A percentile compares a stretch with the other conserved stretches of the same genome.
phyloP scores from a whole-genome alignment of 2,888 invertebrate species.

The Dysmachus trigonus region DNA sequence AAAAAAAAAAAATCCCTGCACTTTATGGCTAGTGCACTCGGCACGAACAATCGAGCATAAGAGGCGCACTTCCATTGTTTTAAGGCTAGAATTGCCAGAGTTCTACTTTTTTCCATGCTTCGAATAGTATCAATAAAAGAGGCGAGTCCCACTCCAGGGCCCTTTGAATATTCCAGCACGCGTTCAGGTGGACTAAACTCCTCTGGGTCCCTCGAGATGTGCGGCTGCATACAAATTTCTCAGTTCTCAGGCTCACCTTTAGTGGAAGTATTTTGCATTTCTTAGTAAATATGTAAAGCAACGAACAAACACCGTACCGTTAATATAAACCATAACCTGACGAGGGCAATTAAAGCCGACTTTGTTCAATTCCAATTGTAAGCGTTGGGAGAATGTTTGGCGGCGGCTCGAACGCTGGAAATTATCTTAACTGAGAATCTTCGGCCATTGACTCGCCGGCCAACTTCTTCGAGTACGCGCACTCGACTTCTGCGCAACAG shows the following conservation, averaged over 20 bases:
- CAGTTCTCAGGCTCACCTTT: not conserved
- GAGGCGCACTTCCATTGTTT: not conserved
- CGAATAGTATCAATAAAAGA: not conserved
- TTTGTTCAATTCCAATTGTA: not conserved
- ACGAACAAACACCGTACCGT: not conserved
- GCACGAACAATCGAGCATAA: not conserved
- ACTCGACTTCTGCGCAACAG: slow-evolving; percentile 14
- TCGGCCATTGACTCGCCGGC: slow-evolving; percentile 23
- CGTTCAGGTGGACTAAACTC: not conserved
- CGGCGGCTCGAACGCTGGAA: not conserved
- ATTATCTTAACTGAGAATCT: slow-evolving; percentile 4
- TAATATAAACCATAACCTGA: slow-evolving; percentile 18
- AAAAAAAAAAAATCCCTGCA: not conserved
- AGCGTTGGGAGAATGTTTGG: not conserved
- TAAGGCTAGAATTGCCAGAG: not conserved
- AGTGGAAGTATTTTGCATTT: not conserved
- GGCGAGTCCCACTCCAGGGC: not conserved
- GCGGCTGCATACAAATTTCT: not conserved
- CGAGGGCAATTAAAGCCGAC: not conserved
- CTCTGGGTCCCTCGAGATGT: not conserved
- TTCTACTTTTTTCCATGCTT: not conserved
- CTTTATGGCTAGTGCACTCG: not conserved
- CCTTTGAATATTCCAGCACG: not conserved
- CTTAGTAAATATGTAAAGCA: not conserved
- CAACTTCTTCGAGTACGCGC: slow-evolving; percentile 9